Evolutionary conservation across 2,113 vertebrate species (phyloP).

Genomic region (Pachypanchax playfairii): DNA sequence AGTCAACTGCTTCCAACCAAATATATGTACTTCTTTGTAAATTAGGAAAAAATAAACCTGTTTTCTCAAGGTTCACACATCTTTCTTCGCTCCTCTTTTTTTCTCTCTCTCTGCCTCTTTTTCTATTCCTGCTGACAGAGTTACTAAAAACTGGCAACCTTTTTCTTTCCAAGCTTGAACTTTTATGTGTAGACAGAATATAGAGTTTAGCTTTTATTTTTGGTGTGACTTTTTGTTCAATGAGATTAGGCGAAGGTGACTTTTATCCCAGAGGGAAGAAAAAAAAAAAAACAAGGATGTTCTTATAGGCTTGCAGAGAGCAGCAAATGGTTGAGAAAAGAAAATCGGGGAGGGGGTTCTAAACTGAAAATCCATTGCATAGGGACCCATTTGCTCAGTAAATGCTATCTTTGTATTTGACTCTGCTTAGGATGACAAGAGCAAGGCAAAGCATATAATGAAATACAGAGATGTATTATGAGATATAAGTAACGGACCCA

Average conservation of each 20-base stretch:
- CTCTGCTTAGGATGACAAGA: slow-evolving; percentile 71
- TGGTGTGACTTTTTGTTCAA: slow-evolving; percentile 77
- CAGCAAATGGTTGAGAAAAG: slow-evolving; percentile 56
- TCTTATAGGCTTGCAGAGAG: slow-evolving; percentile 65
- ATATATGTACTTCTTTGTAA: slow-evolving; percentile 59
- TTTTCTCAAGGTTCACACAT: slow-evolving; percentile 37
- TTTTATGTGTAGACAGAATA: slow-evolving; percentile 67
- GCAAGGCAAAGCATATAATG: slow-evolving; percentile 65
- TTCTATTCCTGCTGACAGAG: slow-evolving; percentile 70
- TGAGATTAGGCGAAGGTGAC: slow-evolving; percentile 82
- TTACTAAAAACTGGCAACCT: slow-evolving; percentile 69
- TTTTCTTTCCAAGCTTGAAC: slow-evolving; percentile 73
- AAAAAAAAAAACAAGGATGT: slow-evolving; percentile 64
- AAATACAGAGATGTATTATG: slow-evolving; percentile 78
- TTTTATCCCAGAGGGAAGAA: slow-evolving; percentile 73
- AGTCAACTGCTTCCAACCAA: slow-evolving; percentile 25
- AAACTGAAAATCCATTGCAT: slow-evolving; percentile 60
- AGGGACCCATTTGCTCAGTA: slow-evolving; percentile 73
- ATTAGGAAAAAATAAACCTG: slow-evolving; percentile 61
- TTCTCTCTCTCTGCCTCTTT: slow-evolving; percentile 8
- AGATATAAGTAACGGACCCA: slow-evolving; percentile 72
- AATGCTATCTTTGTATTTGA: slow-evolving; percentile 76
- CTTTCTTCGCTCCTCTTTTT: slow-evolving; percentile 32
- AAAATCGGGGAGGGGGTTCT: neutral
- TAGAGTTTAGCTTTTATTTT: slow-evolving; percentile 79